Percentiles rank a stretch among this genome's conserved stretches.
Conservation (phyloP, 2,797 vertebrate genomes). For the Telmatherina bonti region DNA sequence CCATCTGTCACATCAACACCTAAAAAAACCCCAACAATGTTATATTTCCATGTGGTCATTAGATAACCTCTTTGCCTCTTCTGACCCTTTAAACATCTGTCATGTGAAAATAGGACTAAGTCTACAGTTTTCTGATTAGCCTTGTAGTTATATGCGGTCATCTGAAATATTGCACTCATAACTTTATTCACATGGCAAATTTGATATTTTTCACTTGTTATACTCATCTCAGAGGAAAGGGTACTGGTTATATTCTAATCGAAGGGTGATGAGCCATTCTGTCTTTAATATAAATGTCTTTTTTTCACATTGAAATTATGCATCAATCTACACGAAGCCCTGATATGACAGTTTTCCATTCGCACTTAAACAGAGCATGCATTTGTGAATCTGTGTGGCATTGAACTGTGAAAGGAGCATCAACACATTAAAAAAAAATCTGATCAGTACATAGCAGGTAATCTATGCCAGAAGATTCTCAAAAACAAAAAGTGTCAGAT, state of each 20-base stretch:
- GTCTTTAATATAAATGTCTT: not conserved
- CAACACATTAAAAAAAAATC: slow-evolving; percentile 1
- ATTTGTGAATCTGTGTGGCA: not conserved
- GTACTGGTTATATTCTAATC: not conserved
- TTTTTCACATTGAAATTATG: slow-evolving; percentile 5
- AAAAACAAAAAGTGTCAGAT: not conserved
- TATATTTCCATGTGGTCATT: not conserved
- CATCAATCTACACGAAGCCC: not conserved
- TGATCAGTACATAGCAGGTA: slow-evolving; percentile 9
- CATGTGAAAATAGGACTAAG: not conserved
- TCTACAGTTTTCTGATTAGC: not conserved
- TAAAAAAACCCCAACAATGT: not conserved
- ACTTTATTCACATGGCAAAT: not conserved
- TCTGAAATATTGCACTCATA: too few relatives aligned
- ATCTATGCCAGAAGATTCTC: not conserved
- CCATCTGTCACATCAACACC: not conserved
- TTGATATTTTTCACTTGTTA: not conserved
- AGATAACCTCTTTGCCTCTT: not conserved
- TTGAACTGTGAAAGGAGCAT: not conserved
- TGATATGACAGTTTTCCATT: slow-evolving; percentile 11
- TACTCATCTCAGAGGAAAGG: not conserved
- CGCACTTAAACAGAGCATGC: slow-evolving; percentile 14
- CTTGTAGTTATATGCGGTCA: not conserved
- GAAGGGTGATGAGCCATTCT: not conserved
- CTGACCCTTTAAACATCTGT: not conserved